A percentile compares a stretch with the other conserved stretches of the same genome.
These are phyloP conservation scores for Thyatira batis DNA, from an alignment of 2,888 invertebrate genomes.

Conservation along the genomic window DNA sequence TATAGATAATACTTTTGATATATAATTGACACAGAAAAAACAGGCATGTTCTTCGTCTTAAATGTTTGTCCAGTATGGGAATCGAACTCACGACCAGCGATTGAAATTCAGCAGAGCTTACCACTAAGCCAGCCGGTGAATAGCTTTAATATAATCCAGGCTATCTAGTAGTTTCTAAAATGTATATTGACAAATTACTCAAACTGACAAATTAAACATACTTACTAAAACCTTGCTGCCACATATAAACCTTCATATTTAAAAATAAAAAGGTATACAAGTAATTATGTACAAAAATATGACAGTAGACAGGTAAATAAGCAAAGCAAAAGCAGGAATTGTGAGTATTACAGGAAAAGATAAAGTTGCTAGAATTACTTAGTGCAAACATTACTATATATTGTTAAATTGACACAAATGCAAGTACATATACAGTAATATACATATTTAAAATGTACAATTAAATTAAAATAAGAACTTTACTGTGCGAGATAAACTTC, in stretches of 20 bases:
- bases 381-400: slow-evolving; percentile 40
- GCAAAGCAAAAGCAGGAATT: slow-evolving; percentile 65
- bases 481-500: neutral
- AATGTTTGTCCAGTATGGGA: too few relatives aligned
- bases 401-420: slow-evolving; percentile 24
- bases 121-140: too few relatives aligned
- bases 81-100: too few relatives aligned
- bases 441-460: slow-evolving; percentile 2
- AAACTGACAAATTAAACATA: neutral
- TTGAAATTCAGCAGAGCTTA: too few relatives aligned
- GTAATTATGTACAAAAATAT: neutral
- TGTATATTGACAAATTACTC: too few relatives aligned
- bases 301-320: slow-evolving; percentile 31
- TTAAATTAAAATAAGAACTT: neutral
- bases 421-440: slow-evolving; percentile 2
- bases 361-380: slow-evolving; percentile 2
- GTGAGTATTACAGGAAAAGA: slow-evolving; percentile 24
- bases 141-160: too few relatives aligned
- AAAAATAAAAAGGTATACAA: neutral
- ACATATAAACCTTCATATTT: neutral
- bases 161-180: too few relatives aligned
- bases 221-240: neutral
- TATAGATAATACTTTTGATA: too few relatives aligned
- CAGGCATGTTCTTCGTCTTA: too few relatives aligned
- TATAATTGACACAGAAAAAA: too few relatives aligned